Percentiles rank a stretch among this genome's conserved stretches.
Evolutionary conservation across 2,797 vertebrate genomes (phyloP).

Genomic region (Manis crassicaudata): DNA sequence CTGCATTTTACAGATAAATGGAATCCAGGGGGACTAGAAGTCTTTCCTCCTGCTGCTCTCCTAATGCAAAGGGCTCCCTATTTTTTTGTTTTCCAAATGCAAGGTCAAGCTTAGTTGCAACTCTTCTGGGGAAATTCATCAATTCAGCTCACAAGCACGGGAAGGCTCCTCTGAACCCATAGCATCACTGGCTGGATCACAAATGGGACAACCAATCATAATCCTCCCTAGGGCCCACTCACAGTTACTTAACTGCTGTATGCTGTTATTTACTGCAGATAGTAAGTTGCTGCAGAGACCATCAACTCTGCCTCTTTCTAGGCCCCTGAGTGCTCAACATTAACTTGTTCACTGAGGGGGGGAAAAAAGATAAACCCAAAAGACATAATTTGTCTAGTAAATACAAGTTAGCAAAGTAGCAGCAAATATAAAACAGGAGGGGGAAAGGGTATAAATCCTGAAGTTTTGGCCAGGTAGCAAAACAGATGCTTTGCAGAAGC

Average conservation of each 20-base stretch:
- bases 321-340: background rate
- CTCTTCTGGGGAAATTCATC: background rate
- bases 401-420: constrained; percentile 39
- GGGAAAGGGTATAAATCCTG: background rate
- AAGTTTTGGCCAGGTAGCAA: constrained; percentile 48
- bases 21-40: background rate
- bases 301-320: background rate
- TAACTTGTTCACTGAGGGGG: background rate
- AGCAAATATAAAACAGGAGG: constrained; percentile 33
- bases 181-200: background rate
- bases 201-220: background rate
- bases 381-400: background rate
- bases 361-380: background rate
- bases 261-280: background rate
- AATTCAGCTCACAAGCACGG: background rate
- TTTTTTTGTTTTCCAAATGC: constrained; percentile 47
- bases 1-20: background rate
- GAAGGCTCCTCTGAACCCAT: background rate
- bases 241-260: background rate
- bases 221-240: background rate
- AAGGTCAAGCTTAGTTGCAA: background rate
- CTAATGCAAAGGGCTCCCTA: background rate
- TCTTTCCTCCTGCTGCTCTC: background rate
- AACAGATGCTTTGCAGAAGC: constrained; percentile 28
- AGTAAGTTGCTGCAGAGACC: background rate